phyloP scores from a whole-genome alignment of 1,140 invertebrate species.

The Zaprionus vittiger region DNA sequence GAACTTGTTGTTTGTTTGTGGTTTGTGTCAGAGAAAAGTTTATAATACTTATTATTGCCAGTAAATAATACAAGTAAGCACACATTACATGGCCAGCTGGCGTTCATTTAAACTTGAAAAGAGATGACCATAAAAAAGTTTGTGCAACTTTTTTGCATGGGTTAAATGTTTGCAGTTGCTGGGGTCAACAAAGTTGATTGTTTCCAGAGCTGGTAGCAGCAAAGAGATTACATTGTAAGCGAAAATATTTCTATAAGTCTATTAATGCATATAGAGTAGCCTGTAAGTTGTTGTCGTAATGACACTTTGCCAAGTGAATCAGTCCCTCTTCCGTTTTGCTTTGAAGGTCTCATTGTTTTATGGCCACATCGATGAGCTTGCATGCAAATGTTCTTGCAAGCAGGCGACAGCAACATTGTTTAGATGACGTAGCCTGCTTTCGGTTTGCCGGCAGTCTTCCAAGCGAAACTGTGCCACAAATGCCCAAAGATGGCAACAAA shows the following conservation, averaged over 20 bases:
- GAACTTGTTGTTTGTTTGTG: background rate
- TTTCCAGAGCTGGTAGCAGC: no score
- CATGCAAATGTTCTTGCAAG: conserved; percentile 18
- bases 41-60: background rate
- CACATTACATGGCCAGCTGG: conserved; percentile 17
- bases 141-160: conserved; percentile 18
- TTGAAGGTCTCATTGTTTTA: conserved; percentile 36
- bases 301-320: conserved; percentile 6
- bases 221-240: conserved; percentile 18
- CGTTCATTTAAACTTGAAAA: conserved; percentile 22
- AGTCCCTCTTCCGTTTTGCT: conserved; percentile 9
- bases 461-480: conserved; percentile 24
- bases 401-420: conserved; percentile 15
- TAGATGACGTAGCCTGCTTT: conserved; percentile 7
- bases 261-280: background rate
- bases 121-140: conserved; percentile 33
- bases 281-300: background rate
- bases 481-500: conserved; percentile 22
- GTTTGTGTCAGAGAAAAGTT: background rate
- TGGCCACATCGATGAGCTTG: conserved; percentile 24
- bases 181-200: conserved; percentile 56
- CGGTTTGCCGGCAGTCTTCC: conserved; percentile 3
- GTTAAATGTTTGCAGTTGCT: conserved; percentile 24
- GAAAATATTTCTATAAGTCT: background rate
- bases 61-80: conserved; percentile 25